phyloP scores from a whole-genome alignment of 2,888 invertebrate species.

The Dynastes hyllus region DNA sequence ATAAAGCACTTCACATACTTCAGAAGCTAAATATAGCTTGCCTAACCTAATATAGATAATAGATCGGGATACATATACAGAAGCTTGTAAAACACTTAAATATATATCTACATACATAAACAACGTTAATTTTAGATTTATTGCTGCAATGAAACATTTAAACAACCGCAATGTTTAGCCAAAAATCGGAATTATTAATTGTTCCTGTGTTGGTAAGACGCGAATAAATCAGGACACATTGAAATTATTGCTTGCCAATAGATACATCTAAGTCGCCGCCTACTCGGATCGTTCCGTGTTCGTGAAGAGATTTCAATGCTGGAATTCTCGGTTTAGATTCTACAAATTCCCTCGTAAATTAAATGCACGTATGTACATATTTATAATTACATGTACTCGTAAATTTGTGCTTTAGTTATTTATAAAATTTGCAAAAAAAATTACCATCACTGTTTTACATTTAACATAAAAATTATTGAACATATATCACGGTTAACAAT shows the following conservation, averaged over 20 bases:
- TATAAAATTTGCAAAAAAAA: too few species aligned
- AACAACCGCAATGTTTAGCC: not conserved
- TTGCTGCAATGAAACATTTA: not conserved
- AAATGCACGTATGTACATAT: not conserved
- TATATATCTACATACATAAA: not conserved
- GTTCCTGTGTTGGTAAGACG: conserved; percentile 7
- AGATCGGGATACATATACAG: not conserved
- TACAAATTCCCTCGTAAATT: conserved; percentile 16
- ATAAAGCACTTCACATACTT: too few species aligned
- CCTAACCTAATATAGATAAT: not conserved
- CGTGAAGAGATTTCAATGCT: conserved; percentile 33
- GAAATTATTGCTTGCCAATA: not conserved
- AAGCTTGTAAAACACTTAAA: not conserved
- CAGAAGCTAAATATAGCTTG: not conserved
- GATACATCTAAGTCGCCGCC: not conserved
- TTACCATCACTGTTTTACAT: too few species aligned
- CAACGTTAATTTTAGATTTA: not conserved
- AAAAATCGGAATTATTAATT: conserved; percentile 21
- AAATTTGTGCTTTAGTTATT: too few species aligned
- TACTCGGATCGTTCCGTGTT: not conserved
- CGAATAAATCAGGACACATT: not conserved
- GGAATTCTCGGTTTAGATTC: not conserved
- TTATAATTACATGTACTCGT: not conserved
- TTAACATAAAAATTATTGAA: too few species aligned
- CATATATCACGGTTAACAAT: too few species aligned